phyloP scores from a whole-genome alignment of 2,888 invertebrate species.

The Nymphalis polychloros region DNA sequence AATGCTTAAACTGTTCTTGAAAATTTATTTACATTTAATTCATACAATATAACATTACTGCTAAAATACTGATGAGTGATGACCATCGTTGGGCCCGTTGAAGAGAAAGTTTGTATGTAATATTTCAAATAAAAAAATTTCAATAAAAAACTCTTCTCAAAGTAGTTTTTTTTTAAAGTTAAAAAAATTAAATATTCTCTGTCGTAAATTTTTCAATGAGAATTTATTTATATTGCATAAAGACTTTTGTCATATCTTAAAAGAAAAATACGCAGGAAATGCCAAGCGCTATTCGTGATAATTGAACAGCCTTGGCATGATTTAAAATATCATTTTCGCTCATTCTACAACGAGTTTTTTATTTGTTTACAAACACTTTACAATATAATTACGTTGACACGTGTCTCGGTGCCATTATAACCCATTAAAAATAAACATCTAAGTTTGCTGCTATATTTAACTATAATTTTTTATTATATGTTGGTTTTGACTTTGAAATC shows the following conservation, averaged over 20 bases:
- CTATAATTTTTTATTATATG: no score
- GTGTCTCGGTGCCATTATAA: conserved; percentile 3
- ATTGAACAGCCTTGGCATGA: conserved; percentile 30
- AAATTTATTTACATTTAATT: no score
- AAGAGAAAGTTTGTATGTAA: no score
- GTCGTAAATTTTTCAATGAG: background rate
- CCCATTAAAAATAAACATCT: background rate
- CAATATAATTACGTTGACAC: conserved; percentile 13
- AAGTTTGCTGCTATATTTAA: background rate
- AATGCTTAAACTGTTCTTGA: no score
- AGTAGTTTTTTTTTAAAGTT: no score
- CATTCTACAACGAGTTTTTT: conserved; percentile 11
- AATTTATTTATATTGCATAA: background rate
- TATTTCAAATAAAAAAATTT: no score
- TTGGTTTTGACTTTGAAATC: background rate
- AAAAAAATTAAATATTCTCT: no score
- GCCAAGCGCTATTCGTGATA: conserved; percentile 16
- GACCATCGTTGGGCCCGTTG: no score
- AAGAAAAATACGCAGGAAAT: conserved; percentile 19
- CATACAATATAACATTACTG: no score
- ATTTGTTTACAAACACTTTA: conserved; percentile 34
- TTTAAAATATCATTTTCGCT: conserved; percentile 23
- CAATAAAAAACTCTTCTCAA: no score
- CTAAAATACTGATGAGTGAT: no score
- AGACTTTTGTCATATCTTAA: background rate